Conservation (phyloP, 2,888 invertebrate genomes). For the Lepeophtheirus nordmannii region DNA sequence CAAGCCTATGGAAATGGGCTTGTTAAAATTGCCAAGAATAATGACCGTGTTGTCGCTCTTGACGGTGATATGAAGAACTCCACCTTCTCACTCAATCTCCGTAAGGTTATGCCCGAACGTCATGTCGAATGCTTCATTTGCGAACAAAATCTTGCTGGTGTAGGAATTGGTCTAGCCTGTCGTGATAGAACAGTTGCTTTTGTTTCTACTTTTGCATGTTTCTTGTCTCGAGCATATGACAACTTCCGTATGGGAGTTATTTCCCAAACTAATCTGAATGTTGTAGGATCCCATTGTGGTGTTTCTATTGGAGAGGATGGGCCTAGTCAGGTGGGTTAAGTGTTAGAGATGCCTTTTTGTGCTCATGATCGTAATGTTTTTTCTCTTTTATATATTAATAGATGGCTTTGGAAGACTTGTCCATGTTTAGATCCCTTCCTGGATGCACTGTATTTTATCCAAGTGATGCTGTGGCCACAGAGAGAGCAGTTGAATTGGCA, state of each 20-base stretch:
- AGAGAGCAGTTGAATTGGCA: constrained; percentile 85
- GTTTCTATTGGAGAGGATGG: constrained; percentile 98
- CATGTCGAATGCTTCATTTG: constrained; percentile 98
- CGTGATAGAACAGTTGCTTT: constrained; percentile 83
- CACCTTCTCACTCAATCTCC: constrained; percentile 83
- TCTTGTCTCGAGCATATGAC: constrained; percentile 56
- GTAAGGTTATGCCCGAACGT: constrained; percentile 44
- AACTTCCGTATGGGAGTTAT: constrained; percentile 97
- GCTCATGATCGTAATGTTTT: too few relatives aligned
- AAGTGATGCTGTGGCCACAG: constrained; percentile 80
- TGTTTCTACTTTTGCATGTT: constrained; percentile 92
- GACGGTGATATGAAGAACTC: constrained; percentile 99
- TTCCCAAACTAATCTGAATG: constrained; percentile 91
- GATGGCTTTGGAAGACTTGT: constrained; percentile 97
- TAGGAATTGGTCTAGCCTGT: constrained; percentile 85
- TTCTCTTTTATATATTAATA: too few relatives aligned
- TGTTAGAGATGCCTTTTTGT: too few relatives aligned
- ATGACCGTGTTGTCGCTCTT: constrained; percentile 66
- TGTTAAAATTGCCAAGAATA: constrained; percentile 59
- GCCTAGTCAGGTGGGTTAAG: constrained; percentile 54
- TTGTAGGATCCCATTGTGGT: constrained; percentile 83
- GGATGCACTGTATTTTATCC: constrained; percentile 48
- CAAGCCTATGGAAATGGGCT: constrained; percentile 86
- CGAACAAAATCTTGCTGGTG: constrained; percentile 92
- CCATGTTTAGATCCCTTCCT: constrained; percentile 52